These are phyloP conservation scores for Oryzias celebensis DNA, from an alignment of 2,113 vertebrate genomes.

Conservation along the genomic window DNA sequence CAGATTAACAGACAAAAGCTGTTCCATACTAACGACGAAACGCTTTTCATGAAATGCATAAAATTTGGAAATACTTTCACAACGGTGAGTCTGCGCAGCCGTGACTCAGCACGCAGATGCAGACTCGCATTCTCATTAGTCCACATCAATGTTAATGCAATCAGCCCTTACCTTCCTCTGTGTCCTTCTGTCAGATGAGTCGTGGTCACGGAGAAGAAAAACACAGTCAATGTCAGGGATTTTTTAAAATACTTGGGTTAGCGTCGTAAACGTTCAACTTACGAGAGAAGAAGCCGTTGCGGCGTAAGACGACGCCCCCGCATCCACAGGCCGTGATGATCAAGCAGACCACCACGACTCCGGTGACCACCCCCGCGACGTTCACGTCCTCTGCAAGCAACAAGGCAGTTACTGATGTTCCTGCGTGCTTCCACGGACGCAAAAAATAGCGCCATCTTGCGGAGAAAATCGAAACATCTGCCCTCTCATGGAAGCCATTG, in stretches of 20 bases:
- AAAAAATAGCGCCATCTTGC: no score
- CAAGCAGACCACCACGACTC: conserved; percentile 79
- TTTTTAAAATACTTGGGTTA: neutral
- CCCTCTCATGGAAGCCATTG: no score
- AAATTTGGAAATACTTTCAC: no score
- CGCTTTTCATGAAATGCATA: no score
- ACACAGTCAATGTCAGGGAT: conserved; percentile 23
- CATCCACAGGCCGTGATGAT: conserved; percentile 79
- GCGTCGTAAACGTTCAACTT: conserved; percentile 53
- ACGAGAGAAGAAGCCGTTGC: conserved; percentile 87
- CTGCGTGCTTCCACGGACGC: no score
- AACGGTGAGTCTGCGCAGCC: conserved; percentile 48
- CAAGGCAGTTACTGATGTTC: neutral
- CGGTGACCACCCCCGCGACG: conserved; percentile 77
- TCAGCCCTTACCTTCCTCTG: conserved; percentile 79
- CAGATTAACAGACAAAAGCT: conserved; percentile 51
- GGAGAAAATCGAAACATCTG: no score
- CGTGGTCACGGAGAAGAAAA: conserved; percentile 15
- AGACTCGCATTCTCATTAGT: conserved; percentile 34
- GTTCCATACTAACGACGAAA: conserved; percentile 31
- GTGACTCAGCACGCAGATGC: conserved; percentile 62
- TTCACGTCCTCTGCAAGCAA: conserved; percentile 86
- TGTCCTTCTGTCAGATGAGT: conserved; percentile 66
- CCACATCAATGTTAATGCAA: conserved; percentile 67
- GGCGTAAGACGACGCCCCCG: conserved; percentile 83